Conservation (phyloP, 2,888 invertebrate species). For the Cosmopolites sordidus region DNA sequence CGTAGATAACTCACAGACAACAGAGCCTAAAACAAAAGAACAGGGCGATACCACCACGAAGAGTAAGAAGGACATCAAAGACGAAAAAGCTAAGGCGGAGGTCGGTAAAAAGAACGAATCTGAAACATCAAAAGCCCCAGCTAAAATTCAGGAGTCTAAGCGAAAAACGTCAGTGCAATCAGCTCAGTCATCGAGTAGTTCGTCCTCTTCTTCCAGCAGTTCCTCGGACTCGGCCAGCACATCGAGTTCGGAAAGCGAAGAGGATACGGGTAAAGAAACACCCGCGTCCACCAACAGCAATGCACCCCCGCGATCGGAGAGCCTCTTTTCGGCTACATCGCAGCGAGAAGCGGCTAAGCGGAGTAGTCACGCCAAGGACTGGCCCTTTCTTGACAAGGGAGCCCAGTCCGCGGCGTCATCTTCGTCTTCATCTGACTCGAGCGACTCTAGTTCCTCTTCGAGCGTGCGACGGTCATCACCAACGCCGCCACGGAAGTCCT, state of each 20-base stretch:
- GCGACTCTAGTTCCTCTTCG: slow-evolving; percentile 46
- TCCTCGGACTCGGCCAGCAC: slow-evolving; percentile 52
- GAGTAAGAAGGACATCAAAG: slow-evolving; percentile 31
- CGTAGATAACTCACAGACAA: slow-evolving; percentile 25
- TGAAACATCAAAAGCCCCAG: slow-evolving; percentile 33
- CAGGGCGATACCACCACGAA: slow-evolving; percentile 13
- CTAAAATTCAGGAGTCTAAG: slow-evolving; percentile 45
- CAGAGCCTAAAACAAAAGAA: slow-evolving; percentile 40
- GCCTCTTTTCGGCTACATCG: slow-evolving; percentile 37
- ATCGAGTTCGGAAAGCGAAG: slow-evolving; percentile 58
- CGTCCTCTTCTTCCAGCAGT: slow-evolving; percentile 51
- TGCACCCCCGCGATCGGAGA: slow-evolving; percentile 43
- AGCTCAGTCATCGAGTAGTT: slow-evolving; percentile 49
- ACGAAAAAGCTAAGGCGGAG: slow-evolving; percentile 40
- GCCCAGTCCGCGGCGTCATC: slow-evolving; percentile 64
- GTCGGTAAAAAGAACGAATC: slow-evolving; percentile 21
- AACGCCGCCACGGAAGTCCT: slow-evolving; percentile 27
- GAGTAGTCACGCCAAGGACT: slow-evolving; percentile 54
- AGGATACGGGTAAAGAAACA: slow-evolving; percentile 37
- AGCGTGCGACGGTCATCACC: slow-evolving; percentile 29
- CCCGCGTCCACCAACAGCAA: background rate
- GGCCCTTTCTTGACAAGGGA: slow-evolving; percentile 78
- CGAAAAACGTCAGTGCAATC: slow-evolving; percentile 52
- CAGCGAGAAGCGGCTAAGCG: slow-evolving; percentile 43
- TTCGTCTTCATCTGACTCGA: slow-evolving; percentile 58